Conservation (phyloP, 1,140 invertebrate species). For the Ladona fulva region DNA sequence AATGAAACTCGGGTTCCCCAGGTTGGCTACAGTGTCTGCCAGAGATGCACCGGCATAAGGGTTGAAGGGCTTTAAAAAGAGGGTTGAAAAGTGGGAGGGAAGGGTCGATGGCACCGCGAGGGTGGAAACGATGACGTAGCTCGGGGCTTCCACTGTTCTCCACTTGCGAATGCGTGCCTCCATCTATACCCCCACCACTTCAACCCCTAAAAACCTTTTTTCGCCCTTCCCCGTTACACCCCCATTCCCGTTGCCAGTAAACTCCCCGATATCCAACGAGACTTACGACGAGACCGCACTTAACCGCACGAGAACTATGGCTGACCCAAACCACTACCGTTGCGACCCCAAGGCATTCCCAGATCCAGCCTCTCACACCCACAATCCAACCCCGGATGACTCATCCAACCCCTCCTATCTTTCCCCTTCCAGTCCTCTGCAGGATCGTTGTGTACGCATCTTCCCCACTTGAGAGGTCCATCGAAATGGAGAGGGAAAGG, state of each 20-base stretch:
- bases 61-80: too few relatives aligned
- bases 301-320: not conserved
- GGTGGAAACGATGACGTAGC: constrained; percentile 4
- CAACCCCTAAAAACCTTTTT: not conserved
- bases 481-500: too few relatives aligned
- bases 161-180: not conserved
- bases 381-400: not conserved
- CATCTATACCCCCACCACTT: not conserved
- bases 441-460: not conserved
- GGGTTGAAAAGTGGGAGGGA: not conserved
- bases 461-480: not conserved
- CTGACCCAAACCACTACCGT: too few relatives aligned
- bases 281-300: not conserved
- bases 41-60: too few relatives aligned
- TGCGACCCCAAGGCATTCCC: too few relatives aligned
- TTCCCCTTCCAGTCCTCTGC: not conserved
- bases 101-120: not conserved
- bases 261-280: too few relatives aligned
- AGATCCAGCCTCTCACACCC: not conserved
- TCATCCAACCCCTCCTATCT: not conserved
- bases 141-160: not conserved
- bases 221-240: not conserved
- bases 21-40: too few relatives aligned
- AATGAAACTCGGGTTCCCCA: too few relatives aligned
- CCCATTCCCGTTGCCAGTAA: not conserved